Base-by-base conservation (phyloP, 2,113 vertebrate species). In the Dolichallabes microphthalmus region DNA sequence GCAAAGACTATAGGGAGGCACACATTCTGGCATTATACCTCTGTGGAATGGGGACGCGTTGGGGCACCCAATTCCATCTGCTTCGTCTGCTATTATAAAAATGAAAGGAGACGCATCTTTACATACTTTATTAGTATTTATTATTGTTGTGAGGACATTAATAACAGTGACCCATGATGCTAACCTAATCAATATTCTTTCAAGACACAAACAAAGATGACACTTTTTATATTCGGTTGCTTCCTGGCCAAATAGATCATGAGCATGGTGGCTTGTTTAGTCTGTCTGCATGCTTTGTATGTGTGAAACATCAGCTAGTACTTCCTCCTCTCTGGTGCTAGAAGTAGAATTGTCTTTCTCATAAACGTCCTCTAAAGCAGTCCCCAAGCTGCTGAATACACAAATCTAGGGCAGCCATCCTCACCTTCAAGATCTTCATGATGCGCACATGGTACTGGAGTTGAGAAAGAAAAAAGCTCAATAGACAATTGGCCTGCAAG, bases 1-100 rank as follows among this genome's bases (percentile, higher is more conserved):
- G 45, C 45, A 45, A 45, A 45, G 83, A 83, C 66, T 79, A 86
- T 68, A 73, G 76, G 77, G 86, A 32, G 79, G 75, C 66, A 84
- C 61, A 88, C 91, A 90, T 89, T 94, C 89, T 93, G 93, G 94
- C 94, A 94, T 94, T 93, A 90, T 88, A 91, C 92, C 90, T 90
- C 89, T 83, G 64, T 75, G 75, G 84, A 78, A 84, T 86, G 84
- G 86, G 83, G 85, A 83, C 88, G 89, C 90, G 90, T 93, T 92
- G 91, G 89, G 88, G 86, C 53, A 78, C 53, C 78, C 68, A 27
- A 92, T 93, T 93, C 90, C 91, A 94, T 93, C 78, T 35, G 87
- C 63, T 86, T 82, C 84, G 64, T 32, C 12, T 57, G 69, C 66
- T 66, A 50, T 66, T 80, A 90, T 91, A 75, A 90, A 91, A 93